Evolutionary conservation across 2,888 invertebrate genomes (phyloP).

Genomic region (Rhodophaea formosa): DNA sequence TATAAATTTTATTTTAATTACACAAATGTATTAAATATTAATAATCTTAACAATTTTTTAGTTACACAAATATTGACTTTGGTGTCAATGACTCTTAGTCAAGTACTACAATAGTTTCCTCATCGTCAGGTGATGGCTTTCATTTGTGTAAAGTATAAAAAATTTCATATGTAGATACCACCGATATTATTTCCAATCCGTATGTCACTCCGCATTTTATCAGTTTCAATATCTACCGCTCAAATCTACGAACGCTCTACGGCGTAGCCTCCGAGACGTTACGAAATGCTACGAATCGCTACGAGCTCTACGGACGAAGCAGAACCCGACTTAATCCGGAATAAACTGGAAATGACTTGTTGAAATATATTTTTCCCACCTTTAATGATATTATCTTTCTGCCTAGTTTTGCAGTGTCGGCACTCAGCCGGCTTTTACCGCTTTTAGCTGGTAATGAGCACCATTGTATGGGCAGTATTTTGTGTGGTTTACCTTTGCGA

Average conservation of each 20-base stretch:
- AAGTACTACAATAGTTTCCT: too few relatives aligned
- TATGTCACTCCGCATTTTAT: background rate
- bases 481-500: background rate
- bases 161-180: too few relatives aligned
- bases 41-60: too few relatives aligned
- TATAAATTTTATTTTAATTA: too few relatives aligned
- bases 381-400: constrained; percentile 16
- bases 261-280: constrained; percentile 5
- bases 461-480: background rate
- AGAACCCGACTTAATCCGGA: constrained; percentile 21
- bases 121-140: too few relatives aligned
- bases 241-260: background rate
- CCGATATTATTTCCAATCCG: too few relatives aligned
- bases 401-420: constrained; percentile 8
- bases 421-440: background rate
- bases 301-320: constrained; percentile 3
- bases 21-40: too few relatives aligned
- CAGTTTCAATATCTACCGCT: background rate
- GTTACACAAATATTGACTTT: too few relatives aligned
- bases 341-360: constrained; percentile 21
- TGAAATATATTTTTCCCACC: constrained; percentile 11
- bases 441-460: constrained; percentile 6
- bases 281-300: constrained; percentile 16
- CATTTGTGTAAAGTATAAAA: too few relatives aligned
- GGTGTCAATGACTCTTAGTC: too few relatives aligned